Base-by-base conservation (phyloP, 2,888 invertebrate genomes). In the Anaspis maculata region DNA sequence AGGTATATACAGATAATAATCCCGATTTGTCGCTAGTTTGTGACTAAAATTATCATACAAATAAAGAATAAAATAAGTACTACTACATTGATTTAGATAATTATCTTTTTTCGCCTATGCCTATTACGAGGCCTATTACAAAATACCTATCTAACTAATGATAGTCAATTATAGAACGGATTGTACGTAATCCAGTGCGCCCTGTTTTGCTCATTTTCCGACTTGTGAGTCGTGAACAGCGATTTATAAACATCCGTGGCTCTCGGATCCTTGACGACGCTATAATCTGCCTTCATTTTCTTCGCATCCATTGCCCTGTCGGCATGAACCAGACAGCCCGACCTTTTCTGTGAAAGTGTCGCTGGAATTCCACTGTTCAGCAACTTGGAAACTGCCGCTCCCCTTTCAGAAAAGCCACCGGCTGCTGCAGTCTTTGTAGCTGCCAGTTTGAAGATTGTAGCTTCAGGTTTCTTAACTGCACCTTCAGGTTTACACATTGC, bases 171-270 rank as follows among this genome's bases (percentile, higher is more conserved):
- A 62, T 89, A 90, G 65, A 89, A 89, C 28, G 97, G 97, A 72
- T 97, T 97, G 56, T 91, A 95, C 0, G 97, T 97, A 33, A 97
- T 82, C 98, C 97, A 98, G 62, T 97, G 95, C 2, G 92, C 92
- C 49, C 85, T 79, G 25, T 79, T 74, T 61, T 96, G 92, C 31
- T 84, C 80, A 51, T 85, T 75, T 34, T 95, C 96, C 32, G 77
- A 81, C 54, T 84, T 76, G 58, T 92, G 92, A 5, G 85, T 78
- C 0, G 95, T 97, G 58, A 98, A 98, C 30, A 98, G 64, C 2
- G 95, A 95, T 64, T 97, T 98, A 59, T 86, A 92, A 0, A 91
- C 91, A 64, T 88, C 84, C 38, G 85, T 84, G 3, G 83, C 84
- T 50, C 83, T 85, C 0, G 92, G 89, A 67, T 97, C 95, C 37